Conservation (phyloP, 2,888 invertebrate genomes). For the Vanessa cardui region DNA sequence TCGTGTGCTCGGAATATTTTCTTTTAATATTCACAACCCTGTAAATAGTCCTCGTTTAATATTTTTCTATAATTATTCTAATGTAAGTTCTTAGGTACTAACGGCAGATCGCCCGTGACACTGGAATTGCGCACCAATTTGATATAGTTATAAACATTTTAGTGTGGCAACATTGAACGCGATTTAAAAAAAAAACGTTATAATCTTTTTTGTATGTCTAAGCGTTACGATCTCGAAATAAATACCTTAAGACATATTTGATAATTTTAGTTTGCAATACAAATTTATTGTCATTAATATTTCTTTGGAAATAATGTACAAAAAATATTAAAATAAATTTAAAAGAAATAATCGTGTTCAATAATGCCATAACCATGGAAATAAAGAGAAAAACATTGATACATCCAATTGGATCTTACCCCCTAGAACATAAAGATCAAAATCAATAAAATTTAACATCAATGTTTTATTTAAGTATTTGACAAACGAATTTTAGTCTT, state of each 20-base stretch:
- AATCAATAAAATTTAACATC: neutral
- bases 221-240: neutral
- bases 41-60: conserved; percentile 48
- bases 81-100: conserved; percentile 36
- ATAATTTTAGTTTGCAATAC: neutral
- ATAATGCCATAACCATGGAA: neutral
- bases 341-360: neutral
- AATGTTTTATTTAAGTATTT: neutral
- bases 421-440: neutral
- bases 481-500: neutral
- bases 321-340: no score
- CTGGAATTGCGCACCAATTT: conserved; percentile 37
- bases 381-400: neutral
- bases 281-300: neutral
- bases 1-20: conserved; percentile 1
- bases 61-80: conserved; percentile 48
- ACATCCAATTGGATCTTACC: neutral
- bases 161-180: neutral
- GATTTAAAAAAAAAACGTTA: neutral
- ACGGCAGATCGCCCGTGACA: conserved; percentile 18
- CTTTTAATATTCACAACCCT: conserved; percentile 35
- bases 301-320: no score
- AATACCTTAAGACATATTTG: neutral
- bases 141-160: neutral
- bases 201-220: neutral